Evolutionary conservation across 2,888 invertebrate genomes (phyloP), one percentile per base, ranked within the genome.

Genomic region (Tetrapedia diversipes): DNA sequence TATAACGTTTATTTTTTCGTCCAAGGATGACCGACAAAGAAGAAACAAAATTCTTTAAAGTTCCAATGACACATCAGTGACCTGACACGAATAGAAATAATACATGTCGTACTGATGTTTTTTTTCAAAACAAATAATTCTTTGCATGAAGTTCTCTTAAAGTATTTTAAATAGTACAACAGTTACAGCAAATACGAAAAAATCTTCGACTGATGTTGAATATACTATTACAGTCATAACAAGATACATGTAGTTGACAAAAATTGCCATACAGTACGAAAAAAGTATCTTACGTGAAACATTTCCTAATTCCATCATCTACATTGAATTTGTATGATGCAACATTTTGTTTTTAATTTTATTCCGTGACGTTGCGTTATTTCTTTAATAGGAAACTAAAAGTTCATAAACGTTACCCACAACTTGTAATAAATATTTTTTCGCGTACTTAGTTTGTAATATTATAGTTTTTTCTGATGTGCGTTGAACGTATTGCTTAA

Each of bases 21-120:
- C 56, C 56, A 60, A 63, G 63, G 65, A 73, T 61, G 49, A 60
- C 29, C 39, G 27, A 53, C n/a, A 67, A 59, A 64, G 22, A 60
- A 29, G 57, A 70, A 73, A 53, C 34, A 45, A 72, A 77, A 77
- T 68, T 64, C 32, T 70, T 77, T 74, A 37, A 51, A 69, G 82
- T 70, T 66, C 45, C 63, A 64, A 64, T 78, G 79, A 79, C 79
- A 74, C 68, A 71, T 81, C 80, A 80, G 69, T 77, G 74, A 77
- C 71, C 64, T 80, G 74, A 81, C 74, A 81, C 77, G 79, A 63
- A 49, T 72, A 72, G 39, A 41, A 53, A 39, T 37, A 49, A 45
- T 65, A 61, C 54, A 63, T 41, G 39, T 66, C 57, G 43, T 59
- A 54, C 77, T 67, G 77, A 72, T 67, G 59, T 34, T 60, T 53